These are phyloP conservation scores for Rutilus rutilus DNA, from an alignment of 2,113 vertebrate species.

Conservation along the genomic window DNA sequence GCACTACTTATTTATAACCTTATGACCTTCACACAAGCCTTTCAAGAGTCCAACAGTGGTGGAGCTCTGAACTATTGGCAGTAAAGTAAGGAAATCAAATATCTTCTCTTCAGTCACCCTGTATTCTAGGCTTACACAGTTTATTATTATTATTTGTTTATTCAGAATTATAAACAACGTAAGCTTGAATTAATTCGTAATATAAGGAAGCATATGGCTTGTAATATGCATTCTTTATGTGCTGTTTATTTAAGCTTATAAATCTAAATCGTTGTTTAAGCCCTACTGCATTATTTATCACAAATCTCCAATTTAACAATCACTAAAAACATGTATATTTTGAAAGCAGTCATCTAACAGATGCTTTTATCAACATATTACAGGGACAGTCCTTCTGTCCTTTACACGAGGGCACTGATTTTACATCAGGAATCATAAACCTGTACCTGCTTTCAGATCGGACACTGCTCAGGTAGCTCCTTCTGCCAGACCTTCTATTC, in stretches of 20 bases:
- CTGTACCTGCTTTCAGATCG: conserved; percentile 86
- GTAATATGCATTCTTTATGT: neutral
- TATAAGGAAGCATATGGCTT: neutral
- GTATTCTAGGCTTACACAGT: neutral
- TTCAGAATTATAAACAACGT: neutral
- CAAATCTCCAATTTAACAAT: too few relatives aligned
- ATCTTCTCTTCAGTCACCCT: neutral
- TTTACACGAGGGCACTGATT: neutral
- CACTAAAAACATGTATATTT: neutral
- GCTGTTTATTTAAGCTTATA: neutral
- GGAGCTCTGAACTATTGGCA: conserved; percentile 16
- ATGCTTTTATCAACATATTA: neutral
- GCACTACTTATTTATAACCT: conserved; percentile 53
- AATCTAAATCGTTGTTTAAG: conserved; percentile 3
- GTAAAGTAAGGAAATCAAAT: neutral
- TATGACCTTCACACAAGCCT: conserved; percentile 42
- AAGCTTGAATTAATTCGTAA: neutral
- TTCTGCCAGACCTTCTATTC: conserved; percentile 71
- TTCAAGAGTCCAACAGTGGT: conserved; percentile 23
- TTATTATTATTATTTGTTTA: neutral
- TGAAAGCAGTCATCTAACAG: neutral
- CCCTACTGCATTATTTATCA: neutral
- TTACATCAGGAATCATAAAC: neutral
- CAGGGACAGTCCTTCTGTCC: neutral
- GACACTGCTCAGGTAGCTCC: conserved; percentile 85